These are phyloP conservation scores for Crotalus viridis DNA, from an alignment of 2,113 vertebrate species.

Conservation along the genomic window DNA sequence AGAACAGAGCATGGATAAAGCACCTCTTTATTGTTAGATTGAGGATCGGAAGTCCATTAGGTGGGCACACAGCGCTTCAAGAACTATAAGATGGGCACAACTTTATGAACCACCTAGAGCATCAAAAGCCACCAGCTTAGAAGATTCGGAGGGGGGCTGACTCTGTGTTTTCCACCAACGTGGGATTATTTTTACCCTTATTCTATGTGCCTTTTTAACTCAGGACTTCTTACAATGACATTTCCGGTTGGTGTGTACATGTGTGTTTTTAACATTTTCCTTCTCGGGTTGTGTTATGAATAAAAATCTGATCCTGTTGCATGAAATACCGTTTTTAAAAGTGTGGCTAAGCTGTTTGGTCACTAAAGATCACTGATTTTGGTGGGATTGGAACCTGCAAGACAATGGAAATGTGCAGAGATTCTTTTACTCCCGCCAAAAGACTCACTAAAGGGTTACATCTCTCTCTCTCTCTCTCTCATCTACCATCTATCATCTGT, in stretches of 20 bases:
- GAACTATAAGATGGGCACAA: neutral
- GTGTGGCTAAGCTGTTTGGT: constrained; percentile 55
- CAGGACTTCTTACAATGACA: constrained; percentile 61
- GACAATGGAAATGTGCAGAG: neutral
- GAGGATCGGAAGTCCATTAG: constrained; percentile 10
- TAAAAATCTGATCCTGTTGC: constrained; percentile 59
- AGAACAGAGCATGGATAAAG: neutral
- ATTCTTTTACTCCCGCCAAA: neutral
- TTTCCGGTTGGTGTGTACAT: constrained; percentile 38
- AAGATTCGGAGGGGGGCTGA: constrained; percentile 9
- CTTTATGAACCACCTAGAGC: constrained; percentile 21
- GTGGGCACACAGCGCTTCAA: constrained; percentile 1
- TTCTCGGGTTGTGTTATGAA: constrained; percentile 54
- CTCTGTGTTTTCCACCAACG: constrained; percentile 35
- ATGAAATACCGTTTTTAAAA: constrained; percentile 65
- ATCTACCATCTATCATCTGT: no score
- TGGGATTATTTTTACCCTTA: constrained; percentile 9
- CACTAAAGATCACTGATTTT: neutral
- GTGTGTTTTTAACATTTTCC: constrained; percentile 58
- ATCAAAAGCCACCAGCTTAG: constrained; percentile 27
- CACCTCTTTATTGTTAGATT: constrained; percentile 25
- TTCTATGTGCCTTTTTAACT: constrained; percentile 72
- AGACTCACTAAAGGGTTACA: neutral
- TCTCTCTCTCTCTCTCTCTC: neutral
- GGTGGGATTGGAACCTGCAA: neutral